Evolutionary conservation across 2,888 invertebrate species (phyloP).

Genomic region (Himalopsyche tibetana): DNA sequence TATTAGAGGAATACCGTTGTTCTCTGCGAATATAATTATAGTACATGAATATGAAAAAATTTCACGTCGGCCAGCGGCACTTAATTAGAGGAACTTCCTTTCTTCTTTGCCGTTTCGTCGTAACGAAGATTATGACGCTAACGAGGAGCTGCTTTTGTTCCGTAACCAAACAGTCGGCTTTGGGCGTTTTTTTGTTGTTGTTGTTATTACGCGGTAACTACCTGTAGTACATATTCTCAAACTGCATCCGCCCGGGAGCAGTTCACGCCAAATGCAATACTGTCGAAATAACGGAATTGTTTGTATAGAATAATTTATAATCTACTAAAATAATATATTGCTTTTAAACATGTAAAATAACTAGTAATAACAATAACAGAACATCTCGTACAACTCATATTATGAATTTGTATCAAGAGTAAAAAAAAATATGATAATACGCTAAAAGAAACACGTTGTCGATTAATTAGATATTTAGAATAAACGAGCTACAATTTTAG

Average conservation of each 20-base stretch:
- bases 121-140: background rate
- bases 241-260: background rate
- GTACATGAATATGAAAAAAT: background rate
- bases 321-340: no score
- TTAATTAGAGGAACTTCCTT: background rate
- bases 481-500: no score
- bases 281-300: background rate
- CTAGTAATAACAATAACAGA: no score
- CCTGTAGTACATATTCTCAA: background rate
- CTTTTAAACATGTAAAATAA: no score
- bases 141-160: conserved; percentile 2
- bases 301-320: no score
- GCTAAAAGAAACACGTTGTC: no score
- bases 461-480: no score
- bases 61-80: background rate
- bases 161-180: background rate
- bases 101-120: background rate
- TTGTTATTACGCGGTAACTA: background rate
- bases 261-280: background rate
- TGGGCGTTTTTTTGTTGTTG: background rate
- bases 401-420: no score
- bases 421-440: no score
- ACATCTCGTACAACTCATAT: no score
- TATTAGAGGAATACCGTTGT: background rate
- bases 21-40: background rate